Conservation (phyloP, 2,797 vertebrate genomes). For the Acrocephalus scirpaceus region DNA sequence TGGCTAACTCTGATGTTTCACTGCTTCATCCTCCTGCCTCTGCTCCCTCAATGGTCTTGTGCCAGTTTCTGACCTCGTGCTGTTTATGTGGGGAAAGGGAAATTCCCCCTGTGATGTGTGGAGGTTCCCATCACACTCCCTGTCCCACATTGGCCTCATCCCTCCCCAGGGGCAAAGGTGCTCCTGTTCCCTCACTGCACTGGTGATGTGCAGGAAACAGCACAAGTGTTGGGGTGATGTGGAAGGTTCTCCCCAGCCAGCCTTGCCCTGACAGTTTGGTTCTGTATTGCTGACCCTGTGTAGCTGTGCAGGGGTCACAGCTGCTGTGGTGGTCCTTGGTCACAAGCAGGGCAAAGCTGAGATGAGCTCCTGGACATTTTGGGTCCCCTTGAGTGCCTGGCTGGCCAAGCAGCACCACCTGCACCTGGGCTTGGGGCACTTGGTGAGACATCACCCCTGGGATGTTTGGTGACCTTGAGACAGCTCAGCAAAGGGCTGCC, state of each 20-base stretch:
- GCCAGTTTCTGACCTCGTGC: neutral
- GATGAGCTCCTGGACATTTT: neutral
- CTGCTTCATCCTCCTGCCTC: neutral
- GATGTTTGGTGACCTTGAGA: neutral
- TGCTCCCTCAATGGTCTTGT: neutral
- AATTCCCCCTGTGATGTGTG: accelerated
- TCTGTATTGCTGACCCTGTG: accelerated
- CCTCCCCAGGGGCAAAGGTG: neutral
- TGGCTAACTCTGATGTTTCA: accelerated
- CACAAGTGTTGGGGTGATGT: accelerated
- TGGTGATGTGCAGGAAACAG: neutral
- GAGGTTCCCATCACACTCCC: accelerated
- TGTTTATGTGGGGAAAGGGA: neutral
- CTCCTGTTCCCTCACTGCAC: neutral
- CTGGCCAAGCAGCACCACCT: neutral
- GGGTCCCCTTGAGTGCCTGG: neutral
- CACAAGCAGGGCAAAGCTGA: neutral
- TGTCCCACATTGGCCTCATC: neutral
- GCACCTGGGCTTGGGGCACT: neutral
- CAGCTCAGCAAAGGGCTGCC: neutral
- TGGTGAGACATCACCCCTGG: neutral
- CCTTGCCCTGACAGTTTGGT: neutral
- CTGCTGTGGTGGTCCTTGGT: neutral
- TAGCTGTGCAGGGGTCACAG: neutral
- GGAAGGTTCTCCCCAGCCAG: neutral